Conservation (phyloP, 1,140 invertebrate genomes). For the Sinonovacula constricta region DNA sequence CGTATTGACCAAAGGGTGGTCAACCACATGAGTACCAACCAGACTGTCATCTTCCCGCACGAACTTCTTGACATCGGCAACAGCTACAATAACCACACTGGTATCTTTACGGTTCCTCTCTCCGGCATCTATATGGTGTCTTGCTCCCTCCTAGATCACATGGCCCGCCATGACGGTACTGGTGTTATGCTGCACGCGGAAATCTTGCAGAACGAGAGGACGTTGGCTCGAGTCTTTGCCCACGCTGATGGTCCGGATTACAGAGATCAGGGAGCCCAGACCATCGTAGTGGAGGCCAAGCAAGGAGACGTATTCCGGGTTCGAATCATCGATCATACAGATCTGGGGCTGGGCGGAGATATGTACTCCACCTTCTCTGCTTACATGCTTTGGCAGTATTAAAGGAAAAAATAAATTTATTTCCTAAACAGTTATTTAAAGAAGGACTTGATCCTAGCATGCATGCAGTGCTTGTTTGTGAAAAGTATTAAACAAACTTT, state of each 20-base stretch:
- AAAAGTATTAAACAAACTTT: too few species aligned
- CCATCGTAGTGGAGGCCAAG: constrained; percentile 14
- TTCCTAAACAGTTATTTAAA: too few species aligned
- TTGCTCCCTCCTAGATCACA: constrained; percentile 6
- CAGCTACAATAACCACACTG: constrained; percentile 16
- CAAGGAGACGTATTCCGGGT: constrained; percentile 18
- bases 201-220: constrained; percentile 4
- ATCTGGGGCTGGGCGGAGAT: constrained; percentile 15
- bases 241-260: constrained; percentile 1
- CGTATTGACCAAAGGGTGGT: not conserved
- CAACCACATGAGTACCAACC: not conserved
- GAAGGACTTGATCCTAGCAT: too few species aligned
- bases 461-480: too few species aligned
- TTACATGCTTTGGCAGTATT: too few species aligned
- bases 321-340: not conserved
- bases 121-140: constrained; percentile 16
- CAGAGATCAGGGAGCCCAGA: constrained; percentile 6
- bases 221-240: constrained; percentile 5
- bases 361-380: constrained; percentile 20
- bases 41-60: not conserved
- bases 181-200: constrained; percentile 13
- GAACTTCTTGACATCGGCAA: not conserved
- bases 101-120: not conserved
- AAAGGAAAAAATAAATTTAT: too few species aligned
- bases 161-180: not conserved